A percentile compares a stretch with the other conserved stretches of the same genome.
Conservation (phyloP, 2,888 invertebrate species). For the Lobophora halterata region DNA sequence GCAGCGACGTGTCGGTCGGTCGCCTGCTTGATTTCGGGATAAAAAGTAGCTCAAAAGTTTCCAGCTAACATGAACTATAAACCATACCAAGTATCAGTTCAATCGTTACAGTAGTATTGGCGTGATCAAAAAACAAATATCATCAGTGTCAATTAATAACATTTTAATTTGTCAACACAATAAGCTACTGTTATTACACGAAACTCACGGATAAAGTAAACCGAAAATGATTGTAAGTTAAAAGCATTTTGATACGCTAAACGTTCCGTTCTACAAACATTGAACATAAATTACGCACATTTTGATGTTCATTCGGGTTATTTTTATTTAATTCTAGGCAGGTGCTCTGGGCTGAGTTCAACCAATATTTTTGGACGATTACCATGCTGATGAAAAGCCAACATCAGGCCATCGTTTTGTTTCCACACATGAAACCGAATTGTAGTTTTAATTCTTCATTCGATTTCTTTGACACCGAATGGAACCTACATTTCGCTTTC, state of each 20-base stretch:
- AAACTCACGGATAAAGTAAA: slow-evolving; percentile 14
- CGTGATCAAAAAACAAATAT: no score
- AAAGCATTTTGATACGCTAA: slow-evolving; percentile 47
- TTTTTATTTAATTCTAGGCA: slow-evolving; percentile 79
- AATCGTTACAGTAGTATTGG: no score
- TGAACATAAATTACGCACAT: slow-evolving; percentile 61
- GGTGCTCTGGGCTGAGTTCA: slow-evolving; percentile 62
- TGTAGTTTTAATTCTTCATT: slow-evolving; percentile 56
- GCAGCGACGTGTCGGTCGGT: no score
- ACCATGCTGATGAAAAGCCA: slow-evolving; percentile 79
- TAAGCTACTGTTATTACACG: slow-evolving; percentile 8
- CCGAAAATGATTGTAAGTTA: slow-evolving; percentile 19
- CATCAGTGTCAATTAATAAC: no score
- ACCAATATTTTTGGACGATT: slow-evolving; percentile 78
- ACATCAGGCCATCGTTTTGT: slow-evolving; percentile 58
- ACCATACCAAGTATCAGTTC: no score
- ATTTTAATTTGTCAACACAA: slow-evolving; percentile 13
- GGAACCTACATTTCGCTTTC: slow-evolving; percentile 5
- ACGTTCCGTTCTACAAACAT: slow-evolving; percentile 55
- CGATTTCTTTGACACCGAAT: slow-evolving; percentile 46
- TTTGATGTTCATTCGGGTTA: slow-evolving; percentile 63
- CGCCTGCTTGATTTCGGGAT: no score
- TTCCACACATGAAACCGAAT: slow-evolving; percentile 42
- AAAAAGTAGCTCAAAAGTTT: no score
- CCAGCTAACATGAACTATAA: no score